Evolutionary conservation across 2,888 invertebrate genomes (phyloP).

Genomic region (Phyllotreta cruciferae): DNA sequence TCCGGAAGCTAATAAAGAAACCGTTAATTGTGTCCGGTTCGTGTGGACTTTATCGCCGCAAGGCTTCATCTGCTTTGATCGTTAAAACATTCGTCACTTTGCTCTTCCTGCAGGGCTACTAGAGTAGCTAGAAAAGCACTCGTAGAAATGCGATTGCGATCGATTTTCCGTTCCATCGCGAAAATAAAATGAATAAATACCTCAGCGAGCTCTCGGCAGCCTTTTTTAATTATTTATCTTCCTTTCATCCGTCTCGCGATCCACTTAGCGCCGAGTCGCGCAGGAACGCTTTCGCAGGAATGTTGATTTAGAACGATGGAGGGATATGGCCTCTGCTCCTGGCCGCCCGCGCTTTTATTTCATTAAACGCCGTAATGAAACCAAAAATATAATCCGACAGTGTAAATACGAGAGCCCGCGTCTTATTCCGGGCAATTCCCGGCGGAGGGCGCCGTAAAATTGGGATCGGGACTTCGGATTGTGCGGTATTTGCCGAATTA

Average conservation of each 20-base stretch:
- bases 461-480: slow-evolving; percentile 6
- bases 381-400: slow-evolving; percentile 28
- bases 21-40: not conserved
- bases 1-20: not conserved
- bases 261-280: not conserved
- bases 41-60: not conserved
- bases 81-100: too few species aligned
- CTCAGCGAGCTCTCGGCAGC: not conserved
- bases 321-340: not conserved
- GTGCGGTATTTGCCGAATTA: slow-evolving; percentile 21
- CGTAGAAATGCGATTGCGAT: not conserved
- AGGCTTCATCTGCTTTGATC: too few species aligned
- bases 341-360: slow-evolving; percentile 13
- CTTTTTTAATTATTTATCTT: slow-evolving; percentile 15
- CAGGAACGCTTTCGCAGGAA: slow-evolving; percentile 5
- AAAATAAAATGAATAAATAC: slow-evolving; percentile 2
- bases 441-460: not conserved
- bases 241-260: slow-evolving; percentile 8
- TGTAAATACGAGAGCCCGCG: slow-evolving; percentile 30
- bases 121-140: too few species aligned
- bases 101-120: too few species aligned
- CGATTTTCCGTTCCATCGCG: not conserved
- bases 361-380: slow-evolving; percentile 25
- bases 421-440: slow-evolving; percentile 17
- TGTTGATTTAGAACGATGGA: slow-evolving; percentile 16